Conservation (phyloP, 2,797 vertebrate species). For the Pteropus rufus region DNA sequence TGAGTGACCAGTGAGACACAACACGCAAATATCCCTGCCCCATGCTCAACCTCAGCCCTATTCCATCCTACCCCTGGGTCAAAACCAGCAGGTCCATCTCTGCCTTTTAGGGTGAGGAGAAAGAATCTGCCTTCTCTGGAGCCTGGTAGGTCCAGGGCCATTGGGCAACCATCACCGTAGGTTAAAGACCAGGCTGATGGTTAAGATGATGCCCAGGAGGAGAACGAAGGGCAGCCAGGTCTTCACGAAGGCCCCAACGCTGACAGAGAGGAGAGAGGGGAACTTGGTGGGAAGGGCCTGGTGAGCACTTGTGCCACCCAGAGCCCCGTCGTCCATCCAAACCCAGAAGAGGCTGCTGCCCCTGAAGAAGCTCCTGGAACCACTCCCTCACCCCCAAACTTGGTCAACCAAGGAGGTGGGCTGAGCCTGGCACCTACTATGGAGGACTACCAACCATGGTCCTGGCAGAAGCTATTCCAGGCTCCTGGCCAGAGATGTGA, state of each 20-base stretch:
- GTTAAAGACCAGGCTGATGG: conserved; percentile 89
- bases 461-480: background rate
- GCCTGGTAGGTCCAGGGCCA: background rate
- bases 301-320: rapidly evolving
- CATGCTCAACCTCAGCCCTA: background rate
- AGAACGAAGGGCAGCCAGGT: conserved; percentile 97
- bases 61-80: background rate
- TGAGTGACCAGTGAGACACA: conserved; percentile 38
- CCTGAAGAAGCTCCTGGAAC: background rate
- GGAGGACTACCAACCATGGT: background rate
- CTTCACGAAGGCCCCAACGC: conserved; percentile 92
- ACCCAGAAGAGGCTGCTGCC: background rate
- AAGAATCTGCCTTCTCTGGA: conserved; percentile 5
- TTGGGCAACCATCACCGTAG: conserved; percentile 85
- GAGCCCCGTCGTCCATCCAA: background rate
- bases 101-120: background rate
- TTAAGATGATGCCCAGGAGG: conserved; percentile 88
- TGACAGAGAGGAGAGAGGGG: conserved; percentile 63
- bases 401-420: background rate
- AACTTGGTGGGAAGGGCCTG: background rate
- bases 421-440: background rate
- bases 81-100: background rate
- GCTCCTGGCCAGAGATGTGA: background rate
- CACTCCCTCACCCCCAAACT: background rate
- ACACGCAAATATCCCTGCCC: conserved; percentile 15